phyloP scores from a whole-genome alignment of 1,140 invertebrate genomes.

The Palaemon carinicauda region DNA sequence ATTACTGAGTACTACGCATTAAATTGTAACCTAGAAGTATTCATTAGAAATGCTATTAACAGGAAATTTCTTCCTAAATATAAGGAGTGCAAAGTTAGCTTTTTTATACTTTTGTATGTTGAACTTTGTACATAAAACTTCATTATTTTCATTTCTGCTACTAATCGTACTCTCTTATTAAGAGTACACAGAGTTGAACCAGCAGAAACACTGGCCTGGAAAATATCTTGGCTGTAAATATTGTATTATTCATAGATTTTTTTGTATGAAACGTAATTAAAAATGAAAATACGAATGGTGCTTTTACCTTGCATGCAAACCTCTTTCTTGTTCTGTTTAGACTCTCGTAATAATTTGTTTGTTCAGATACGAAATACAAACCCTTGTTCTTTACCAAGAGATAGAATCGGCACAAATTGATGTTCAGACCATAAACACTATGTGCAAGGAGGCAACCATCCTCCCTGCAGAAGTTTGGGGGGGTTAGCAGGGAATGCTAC shows the following conservation, averaged over 20 bases:
- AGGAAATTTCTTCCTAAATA: slow-evolving; percentile 47
- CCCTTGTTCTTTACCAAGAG: too few relatives aligned
- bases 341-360: too few relatives aligned
- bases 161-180: slow-evolving; percentile 30
- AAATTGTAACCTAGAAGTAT: slow-evolving; percentile 33
- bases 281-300: slow-evolving; percentile 18
- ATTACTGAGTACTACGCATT: slow-evolving; percentile 1
- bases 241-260: slow-evolving; percentile 55
- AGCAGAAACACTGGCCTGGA: slow-evolving; percentile 54
- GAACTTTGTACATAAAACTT: slow-evolving; percentile 49
- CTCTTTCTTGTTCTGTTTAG: too few relatives aligned
- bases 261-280: slow-evolving; percentile 55
- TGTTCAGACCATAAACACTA: too few relatives aligned
- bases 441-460: too few relatives aligned
- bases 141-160: slow-evolving; percentile 54
- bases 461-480: too few relatives aligned
- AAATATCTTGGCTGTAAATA: slow-evolving; percentile 53
- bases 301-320: too few relatives aligned
- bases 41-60: slow-evolving; percentile 53
- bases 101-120: slow-evolving; percentile 56
- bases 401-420: too few relatives aligned
- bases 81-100: slow-evolving; percentile 53
- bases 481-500: too few relatives aligned
- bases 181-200: slow-evolving; percentile 35
- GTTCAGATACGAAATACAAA: too few relatives aligned